Evolutionary conservation across 2,888 invertebrate genomes (phyloP).

Genomic region (Zaprionus lineosus): DNA sequence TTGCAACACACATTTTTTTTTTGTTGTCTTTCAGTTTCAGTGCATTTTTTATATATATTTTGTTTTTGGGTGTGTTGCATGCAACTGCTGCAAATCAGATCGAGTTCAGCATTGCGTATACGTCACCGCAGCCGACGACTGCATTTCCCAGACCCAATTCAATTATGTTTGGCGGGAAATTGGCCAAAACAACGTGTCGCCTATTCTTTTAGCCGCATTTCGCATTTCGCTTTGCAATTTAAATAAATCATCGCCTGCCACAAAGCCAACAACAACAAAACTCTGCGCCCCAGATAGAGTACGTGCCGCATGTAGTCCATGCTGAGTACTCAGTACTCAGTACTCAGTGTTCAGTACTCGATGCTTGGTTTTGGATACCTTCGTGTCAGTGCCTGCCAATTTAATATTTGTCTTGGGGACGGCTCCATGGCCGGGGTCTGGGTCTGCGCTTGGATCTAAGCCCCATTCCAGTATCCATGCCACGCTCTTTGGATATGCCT

Average conservation of each 20-base stretch:
- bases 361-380: constrained; percentile 38
- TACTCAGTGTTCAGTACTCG: constrained; percentile 23
- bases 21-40: too few relatives aligned
- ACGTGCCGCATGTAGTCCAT: constrained; percentile 44
- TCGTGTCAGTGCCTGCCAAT: too few relatives aligned
- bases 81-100: constrained; percentile 28
- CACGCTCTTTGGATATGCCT: too few relatives aligned
- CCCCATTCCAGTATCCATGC: too few relatives aligned
- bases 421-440: too few relatives aligned
- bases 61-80: constrained; percentile 26
- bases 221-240: constrained; percentile 77
- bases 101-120: constrained; percentile 57
- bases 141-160: constrained; percentile 58
- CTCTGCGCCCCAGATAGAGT: constrained; percentile 42
- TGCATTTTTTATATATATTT: constrained; percentile 1
- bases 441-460: too few relatives aligned
- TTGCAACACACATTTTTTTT: constrained; percentile 2
- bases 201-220: constrained; percentile 31
- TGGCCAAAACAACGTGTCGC: constrained; percentile 61
- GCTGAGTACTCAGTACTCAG: background rate
- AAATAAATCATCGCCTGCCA: constrained; percentile 77
- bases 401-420: too few relatives aligned
- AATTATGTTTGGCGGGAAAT: constrained; percentile 72
- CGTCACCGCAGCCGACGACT: constrained; percentile 20
- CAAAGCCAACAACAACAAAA: constrained; percentile 13